Percentiles rank a stretch among this genome's conserved stretches.
phyloP scores from a whole-genome alignment of 2,888 invertebrate genomes.

The Cacoxenus indagator region DNA sequence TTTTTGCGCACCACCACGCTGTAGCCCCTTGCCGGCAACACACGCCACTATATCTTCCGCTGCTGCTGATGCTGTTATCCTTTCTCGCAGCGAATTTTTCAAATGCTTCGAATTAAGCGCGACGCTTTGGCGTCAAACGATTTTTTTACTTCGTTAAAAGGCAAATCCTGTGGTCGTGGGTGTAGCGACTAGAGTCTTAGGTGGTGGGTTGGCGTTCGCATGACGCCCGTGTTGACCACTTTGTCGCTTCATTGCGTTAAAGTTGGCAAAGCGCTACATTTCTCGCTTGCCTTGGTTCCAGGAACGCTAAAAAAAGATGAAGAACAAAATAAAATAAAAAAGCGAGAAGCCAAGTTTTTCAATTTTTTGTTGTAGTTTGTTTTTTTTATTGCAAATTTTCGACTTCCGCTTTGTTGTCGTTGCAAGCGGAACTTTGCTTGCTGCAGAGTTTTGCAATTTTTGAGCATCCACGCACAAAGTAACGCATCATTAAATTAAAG shows the following conservation, averaged over 20 bases:
- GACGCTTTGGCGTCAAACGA: slow-evolving; percentile 40
- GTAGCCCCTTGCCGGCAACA: background rate
- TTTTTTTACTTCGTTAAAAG: background rate
- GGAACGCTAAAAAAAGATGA: background rate
- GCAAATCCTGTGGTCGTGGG: slow-evolving; percentile 13
- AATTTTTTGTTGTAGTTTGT: background rate
- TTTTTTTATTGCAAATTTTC: background rate
- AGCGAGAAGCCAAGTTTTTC: background rate
- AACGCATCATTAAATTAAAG: background rate
- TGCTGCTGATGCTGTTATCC: background rate
- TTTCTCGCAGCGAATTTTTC: slow-evolving; percentile 7
- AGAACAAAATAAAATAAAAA: background rate
- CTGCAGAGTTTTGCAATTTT: slow-evolving; percentile 29
- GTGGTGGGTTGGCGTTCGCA: slow-evolving; percentile 7
- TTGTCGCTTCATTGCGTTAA: slow-evolving; percentile 49
- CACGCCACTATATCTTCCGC: background rate
- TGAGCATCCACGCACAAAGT: background rate
- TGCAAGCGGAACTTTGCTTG: slow-evolving; percentile 22
- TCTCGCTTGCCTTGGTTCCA: background rate
- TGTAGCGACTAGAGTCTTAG: no score
- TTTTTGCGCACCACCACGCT: slow-evolving; percentile 26
- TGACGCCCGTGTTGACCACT: slow-evolving; percentile 55
- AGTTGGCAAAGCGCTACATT: slow-evolving; percentile 8
- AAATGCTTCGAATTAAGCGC: slow-evolving; percentile 14
- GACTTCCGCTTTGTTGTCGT: slow-evolving; percentile 17